Percentiles rank a stretch among this genome's conserved stretches.
These are phyloP conservation scores for Pseudococcus longispinus DNA, from an alignment of 2,888 invertebrate genomes.

Conservation along the genomic window DNA sequence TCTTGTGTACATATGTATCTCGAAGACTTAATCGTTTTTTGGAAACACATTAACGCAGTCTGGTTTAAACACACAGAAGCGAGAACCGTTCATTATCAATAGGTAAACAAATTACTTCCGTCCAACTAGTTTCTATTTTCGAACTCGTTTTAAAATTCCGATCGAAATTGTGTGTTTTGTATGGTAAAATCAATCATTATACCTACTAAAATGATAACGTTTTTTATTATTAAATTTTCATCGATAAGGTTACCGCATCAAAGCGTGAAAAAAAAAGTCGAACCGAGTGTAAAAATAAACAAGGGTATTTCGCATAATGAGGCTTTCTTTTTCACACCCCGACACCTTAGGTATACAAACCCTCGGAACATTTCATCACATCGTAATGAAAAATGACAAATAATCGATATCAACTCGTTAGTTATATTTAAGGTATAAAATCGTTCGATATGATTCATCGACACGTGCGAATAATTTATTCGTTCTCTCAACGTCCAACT, in stretches of 20 bases:
- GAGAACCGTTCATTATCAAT: neutral
- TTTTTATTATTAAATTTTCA: neutral
- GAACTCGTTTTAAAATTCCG: neutral
- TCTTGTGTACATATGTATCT: neutral
- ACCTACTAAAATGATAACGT: neutral
- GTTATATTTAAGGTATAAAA: neutral
- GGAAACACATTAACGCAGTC: neutral
- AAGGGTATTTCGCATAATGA: constrained; percentile 13
- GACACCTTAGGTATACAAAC: neutral
- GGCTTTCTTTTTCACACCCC: neutral
- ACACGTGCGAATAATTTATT: constrained; percentile 42
- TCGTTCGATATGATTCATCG: neutral
- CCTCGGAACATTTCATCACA: neutral
- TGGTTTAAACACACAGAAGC: neutral
- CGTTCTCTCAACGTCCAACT: neutral
- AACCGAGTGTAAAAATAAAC: constrained; percentile 10
- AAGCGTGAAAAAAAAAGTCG: neutral
- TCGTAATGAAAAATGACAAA: constrained; percentile 38
- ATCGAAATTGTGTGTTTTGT: neutral
- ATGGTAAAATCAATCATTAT: neutral
- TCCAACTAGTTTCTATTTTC: neutral
- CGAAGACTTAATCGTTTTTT: neutral
- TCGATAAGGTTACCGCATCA: neutral
- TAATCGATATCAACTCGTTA: constrained; percentile 31
- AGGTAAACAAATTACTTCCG: neutral